Evolutionary conservation across 2,797 vertebrate species (phyloP), one percentile per base, ranked within the genome.

Genomic region (Takifugu rubripes): DNA sequence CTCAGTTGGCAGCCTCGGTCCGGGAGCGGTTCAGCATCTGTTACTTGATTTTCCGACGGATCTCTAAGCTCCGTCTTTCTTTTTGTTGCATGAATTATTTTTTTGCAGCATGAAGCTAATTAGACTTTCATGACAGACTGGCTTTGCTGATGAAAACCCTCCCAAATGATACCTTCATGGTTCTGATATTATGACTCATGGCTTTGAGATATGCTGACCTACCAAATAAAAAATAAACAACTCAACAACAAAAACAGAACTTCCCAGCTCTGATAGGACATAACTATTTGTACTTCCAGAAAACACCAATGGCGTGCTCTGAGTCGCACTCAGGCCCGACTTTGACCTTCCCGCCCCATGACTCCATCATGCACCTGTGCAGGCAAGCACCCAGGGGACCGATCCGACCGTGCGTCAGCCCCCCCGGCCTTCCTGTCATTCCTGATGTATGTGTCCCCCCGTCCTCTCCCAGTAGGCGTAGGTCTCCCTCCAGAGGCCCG

Each of bases 1-100:
- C 86, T 82, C 68, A 61, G 84, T 71, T 91, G 89, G 89, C 88
- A 84, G 73, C 64, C 77, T 52, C 12, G 0, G 68, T 58, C 70
- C 68, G 58, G 61, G 82, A 91, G 85, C 75, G 76, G 61, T 89
- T 88, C 88, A 78, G 87, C 88, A 90, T 89, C 89, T 91, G 90
- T 79, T 83, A 77, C 84, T 84, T 71, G 65, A 83, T 86, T 90
- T 90, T 91, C 86, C 87, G 48, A 21, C 63, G 80, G 70, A 84
- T 47, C 64, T 63, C 66, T 60, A 36, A 29, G 59, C 49, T 59
- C 43, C 55, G 25, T 65, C 31, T 54, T 53, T 63, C 42, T 58
- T 52, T 64, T 45, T 43, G 63, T 29, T 49, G n/a, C 50, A 56
- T 66, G 79, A 85, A 86, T 84, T 53, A 78, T 86, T 82, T 82